These are phyloP conservation scores for Sinelater perroti DNA, from an alignment of 2,888 invertebrate species.

Conservation along the genomic window DNA sequence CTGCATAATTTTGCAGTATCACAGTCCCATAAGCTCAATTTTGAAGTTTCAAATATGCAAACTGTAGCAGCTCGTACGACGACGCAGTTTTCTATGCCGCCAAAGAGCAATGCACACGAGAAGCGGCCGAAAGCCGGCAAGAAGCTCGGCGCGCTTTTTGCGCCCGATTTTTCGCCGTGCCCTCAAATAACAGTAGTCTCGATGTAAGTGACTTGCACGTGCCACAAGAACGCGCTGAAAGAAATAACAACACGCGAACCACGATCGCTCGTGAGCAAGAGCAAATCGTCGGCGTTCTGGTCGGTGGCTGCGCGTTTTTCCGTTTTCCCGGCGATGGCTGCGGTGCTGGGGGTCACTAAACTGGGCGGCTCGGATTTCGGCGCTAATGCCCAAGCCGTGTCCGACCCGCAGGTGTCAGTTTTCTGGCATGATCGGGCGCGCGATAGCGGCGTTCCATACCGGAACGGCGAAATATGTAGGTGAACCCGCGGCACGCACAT, in stretches of 20 bases:
- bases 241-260: conserved; percentile 52
- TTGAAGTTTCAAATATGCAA: no score
- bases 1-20: no score
- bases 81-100: background rate
- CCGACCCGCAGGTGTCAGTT: conserved; percentile 1
- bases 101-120: background rate
- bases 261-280: conserved; percentile 52
- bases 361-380: background rate
- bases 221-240: conserved; percentile 47
- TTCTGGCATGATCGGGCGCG: conserved; percentile 3
- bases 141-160: no score
- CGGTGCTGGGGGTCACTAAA: conserved; percentile 11
- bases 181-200: conserved; percentile 48
- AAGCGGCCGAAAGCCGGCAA: no score
- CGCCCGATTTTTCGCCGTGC: conserved; percentile 14
- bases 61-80: no score
- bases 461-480: conserved; percentile 27
- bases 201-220: conserved; percentile 50
- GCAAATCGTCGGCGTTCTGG: conserved; percentile 34
- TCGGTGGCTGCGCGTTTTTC: conserved; percentile 44
- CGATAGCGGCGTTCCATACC: conserved; percentile 1
- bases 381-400: conserved; percentile 5
- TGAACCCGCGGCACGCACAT: conserved; percentile 14
- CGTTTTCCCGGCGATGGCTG: conserved; percentile 37
- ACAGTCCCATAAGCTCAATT: no score